These are phyloP conservation scores for Muricea muricata DNA, from an alignment of 92 coral and sea anemone genomes.

Conservation along the genomic window DNA sequence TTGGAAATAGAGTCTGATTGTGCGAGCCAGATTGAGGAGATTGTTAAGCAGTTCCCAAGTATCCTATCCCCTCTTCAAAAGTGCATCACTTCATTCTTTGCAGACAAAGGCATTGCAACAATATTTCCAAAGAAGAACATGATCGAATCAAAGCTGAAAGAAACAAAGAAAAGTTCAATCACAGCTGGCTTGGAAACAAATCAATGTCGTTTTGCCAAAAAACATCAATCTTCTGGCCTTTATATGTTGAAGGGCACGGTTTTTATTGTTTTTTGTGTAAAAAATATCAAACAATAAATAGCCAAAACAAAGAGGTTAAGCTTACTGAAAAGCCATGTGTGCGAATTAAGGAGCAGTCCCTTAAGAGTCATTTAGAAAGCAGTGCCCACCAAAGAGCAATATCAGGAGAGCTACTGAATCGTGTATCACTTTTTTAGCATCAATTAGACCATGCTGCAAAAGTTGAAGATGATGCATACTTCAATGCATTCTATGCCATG, in stretches of 20 bases:
- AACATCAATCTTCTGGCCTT: slow-evolving; percentile 59
- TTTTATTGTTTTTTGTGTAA: slow-evolving; percentile 71
- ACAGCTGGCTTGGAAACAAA: slow-evolving; percentile 72
- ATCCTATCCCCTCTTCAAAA: slow-evolving; percentile 40
- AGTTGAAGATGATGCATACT: slow-evolving; percentile 60
- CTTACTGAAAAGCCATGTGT: slow-evolving; percentile 62
- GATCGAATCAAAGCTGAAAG: slow-evolving; percentile 62
- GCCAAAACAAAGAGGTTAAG: slow-evolving; percentile 67
- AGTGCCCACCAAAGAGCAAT: slow-evolving; percentile 69
- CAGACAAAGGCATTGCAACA: slow-evolving; percentile 45
- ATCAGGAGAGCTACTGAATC: slow-evolving; percentile 65
- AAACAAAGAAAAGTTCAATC: slow-evolving; percentile 68
- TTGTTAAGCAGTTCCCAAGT: slow-evolving; percentile 55
- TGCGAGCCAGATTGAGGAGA: slow-evolving; percentile 36
- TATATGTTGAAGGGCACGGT: slow-evolving; percentile 60
- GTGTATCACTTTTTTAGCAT: slow-evolving; percentile 58
- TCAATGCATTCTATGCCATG: slow-evolving; percentile 64
- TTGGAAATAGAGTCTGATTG: slow-evolving; percentile 27
- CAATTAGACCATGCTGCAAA: slow-evolving; percentile 62
- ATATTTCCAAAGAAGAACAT: slow-evolving; percentile 68
- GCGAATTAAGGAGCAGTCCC: slow-evolving; percentile 70
- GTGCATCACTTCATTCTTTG: slow-evolving; percentile 57
- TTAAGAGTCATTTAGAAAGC: slow-evolving; percentile 57
- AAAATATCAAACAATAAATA: slow-evolving; percentile 64
- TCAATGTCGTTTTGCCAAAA: slow-evolving; percentile 53